Evolutionary conservation across 1,140 invertebrate genomes (phyloP).

Genomic region (Hyles vespertilio): DNA sequence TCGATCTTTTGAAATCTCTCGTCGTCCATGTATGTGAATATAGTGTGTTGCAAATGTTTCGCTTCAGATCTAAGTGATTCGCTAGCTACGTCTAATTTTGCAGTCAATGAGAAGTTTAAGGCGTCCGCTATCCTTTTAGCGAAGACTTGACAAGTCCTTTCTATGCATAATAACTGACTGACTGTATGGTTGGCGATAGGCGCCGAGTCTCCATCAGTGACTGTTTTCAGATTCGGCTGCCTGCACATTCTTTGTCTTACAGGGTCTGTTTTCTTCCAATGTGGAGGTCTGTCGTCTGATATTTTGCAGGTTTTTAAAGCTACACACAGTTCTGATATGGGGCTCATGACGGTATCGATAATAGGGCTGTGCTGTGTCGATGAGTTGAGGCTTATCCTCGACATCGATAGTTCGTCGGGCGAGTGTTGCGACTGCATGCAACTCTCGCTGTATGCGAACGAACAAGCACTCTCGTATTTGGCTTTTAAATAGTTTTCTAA

Average conservation of each 20-base stretch:
- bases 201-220: conserved; percentile 44
- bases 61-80: conserved; percentile 78
- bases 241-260: conserved; percentile 55
- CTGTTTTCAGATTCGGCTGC: conserved; percentile 40
- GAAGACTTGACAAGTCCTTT: conserved; percentile 81
- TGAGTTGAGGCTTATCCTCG: conserved; percentile 43
- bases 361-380: conserved; percentile 31
- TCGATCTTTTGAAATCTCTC: conserved; percentile 77
- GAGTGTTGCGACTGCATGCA: conserved; percentile 35
- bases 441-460: conserved; percentile 56
- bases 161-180: conserved; percentile 78
- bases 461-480: conserved; percentile 63
- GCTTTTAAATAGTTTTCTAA: conserved; percentile 85
- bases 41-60: conserved; percentile 80
- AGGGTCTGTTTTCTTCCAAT: conserved; percentile 53
- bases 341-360: conserved; percentile 58
- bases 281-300: conserved; percentile 37
- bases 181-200: conserved; percentile 56
- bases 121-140: conserved; percentile 78
- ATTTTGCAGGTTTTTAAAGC: conserved; percentile 75
- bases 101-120: conserved; percentile 53
- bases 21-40: conserved; percentile 81
- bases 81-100: conserved; percentile 57
- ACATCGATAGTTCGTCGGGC: conserved; percentile 42
- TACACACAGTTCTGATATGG: conserved; percentile 76